Evolutionary conservation across 1,140 invertebrate species (phyloP), one percentile per base, ranked within the genome.

Genomic region (Cyrtorhinus lividipennis): DNA sequence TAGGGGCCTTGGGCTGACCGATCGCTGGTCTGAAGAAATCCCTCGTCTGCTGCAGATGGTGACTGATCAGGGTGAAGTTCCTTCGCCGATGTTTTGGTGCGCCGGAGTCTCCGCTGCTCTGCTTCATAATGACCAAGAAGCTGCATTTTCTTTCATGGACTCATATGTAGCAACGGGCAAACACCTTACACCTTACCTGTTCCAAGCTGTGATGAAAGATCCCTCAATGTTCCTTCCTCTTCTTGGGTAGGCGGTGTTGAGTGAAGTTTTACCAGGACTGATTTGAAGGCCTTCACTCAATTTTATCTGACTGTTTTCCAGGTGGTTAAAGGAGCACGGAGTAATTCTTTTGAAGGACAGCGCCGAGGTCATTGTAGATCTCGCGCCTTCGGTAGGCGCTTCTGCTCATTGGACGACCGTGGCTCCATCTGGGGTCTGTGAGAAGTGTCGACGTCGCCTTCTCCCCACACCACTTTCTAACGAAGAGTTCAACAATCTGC

Each of bases 401-500:
- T 48, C 2, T 3, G 8, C 8, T 12, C 20, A 53, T 5, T 15
- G 5, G 3, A 22, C 10, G 8, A 10, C 5, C 24, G 24, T 60
- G 2, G 22, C 46, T 77, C 77, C 67, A 68, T 83, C 79, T 66
- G 83, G 83, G 3, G 69, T 71, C 18, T 91, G 87, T 72, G 53
- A 61, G 15, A 69, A 66, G 46, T 89, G 87, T 73, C 73, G 75
- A 24, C 68, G 72, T 59, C 69, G 68, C 30, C 70, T 89, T 56
- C 64, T 76, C 18, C 68, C 72, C 58, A 72, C 81, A 56, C 67
- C 73, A 45, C 66, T 90, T 20, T 76, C 74, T 1, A 62, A 77
- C 23, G 71, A 80, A 27, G 82, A 89, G 69, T 90, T 86, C 73
- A 62, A 75, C 2, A 62, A 72, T 53, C 71, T 92, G 10, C 77